Percentiles rank a stretch among this genome's conserved stretches.
Conservation (phyloP, 2,888 invertebrate genomes). For the Ctena decussata region DNA sequence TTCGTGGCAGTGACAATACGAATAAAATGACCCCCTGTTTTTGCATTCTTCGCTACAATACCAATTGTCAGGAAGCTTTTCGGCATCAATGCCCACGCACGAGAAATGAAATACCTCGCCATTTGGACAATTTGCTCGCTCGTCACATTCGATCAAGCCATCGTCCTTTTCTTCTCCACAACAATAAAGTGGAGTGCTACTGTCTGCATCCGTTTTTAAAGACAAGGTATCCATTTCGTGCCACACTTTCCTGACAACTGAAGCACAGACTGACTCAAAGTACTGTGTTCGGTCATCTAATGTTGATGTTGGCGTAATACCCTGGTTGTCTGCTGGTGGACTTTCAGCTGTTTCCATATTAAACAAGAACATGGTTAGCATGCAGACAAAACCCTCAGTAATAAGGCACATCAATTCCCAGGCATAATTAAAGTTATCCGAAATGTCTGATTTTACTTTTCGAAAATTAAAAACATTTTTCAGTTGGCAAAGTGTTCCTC, state of each 20-base stretch:
- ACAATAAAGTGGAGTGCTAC: constrained; percentile 1
- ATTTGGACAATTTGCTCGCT: constrained; percentile 16
- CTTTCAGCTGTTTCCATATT: constrained; percentile 6
- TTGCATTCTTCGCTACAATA: constrained; percentile 40
- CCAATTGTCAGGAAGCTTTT: constrained; percentile 27
- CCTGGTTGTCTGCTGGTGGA: constrained; percentile 1
- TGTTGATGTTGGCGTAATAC: not conserved
- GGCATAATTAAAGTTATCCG: constrained; percentile 50
- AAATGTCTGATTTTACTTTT: constrained; percentile 39
- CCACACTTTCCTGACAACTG: constrained; percentile 20
- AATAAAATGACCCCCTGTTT: not conserved
- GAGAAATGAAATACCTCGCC: constrained; percentile 54
- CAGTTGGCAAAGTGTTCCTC: constrained; percentile 37
- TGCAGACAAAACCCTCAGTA: constrained; percentile 27
- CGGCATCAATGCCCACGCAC: constrained; percentile 35
- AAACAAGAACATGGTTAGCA: constrained; percentile 26
- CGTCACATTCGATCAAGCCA: constrained; percentile 33
- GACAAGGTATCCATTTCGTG: constrained; percentile 16
- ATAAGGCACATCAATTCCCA: constrained; percentile 49
- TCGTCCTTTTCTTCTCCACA: constrained; percentile 42
- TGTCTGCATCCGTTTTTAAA: not conserved
- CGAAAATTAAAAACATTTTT: constrained; percentile 56
- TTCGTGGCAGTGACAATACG: constrained; percentile 40
- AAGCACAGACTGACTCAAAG: constrained; percentile 1
- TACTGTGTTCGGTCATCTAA: not conserved